Percentiles rank a stretch among this genome's conserved stretches.
Conservation (phyloP, 2,888 invertebrate genomes). For the Apantesis nais region DNA sequence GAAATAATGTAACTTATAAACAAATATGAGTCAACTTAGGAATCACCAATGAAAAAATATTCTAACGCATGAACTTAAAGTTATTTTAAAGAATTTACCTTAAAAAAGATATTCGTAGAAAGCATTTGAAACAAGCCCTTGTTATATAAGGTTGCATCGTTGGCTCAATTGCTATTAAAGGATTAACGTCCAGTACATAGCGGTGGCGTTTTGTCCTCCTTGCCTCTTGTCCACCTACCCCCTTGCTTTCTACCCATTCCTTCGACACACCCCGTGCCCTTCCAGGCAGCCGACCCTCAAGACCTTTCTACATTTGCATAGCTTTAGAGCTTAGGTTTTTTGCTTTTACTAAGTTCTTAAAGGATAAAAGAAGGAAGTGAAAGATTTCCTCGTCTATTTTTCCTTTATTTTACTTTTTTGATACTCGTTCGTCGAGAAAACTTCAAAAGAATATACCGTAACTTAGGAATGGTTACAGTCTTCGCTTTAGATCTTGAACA, state of each 20-base stretch:
- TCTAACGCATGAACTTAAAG: too few species aligned
- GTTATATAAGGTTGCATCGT: conserved; percentile 50
- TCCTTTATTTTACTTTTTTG: conserved; percentile 27
- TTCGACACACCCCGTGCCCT: conserved; percentile 43
- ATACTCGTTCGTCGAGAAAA: conserved; percentile 26
- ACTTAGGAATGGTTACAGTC: conserved; percentile 3
- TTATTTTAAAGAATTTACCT: background rate
- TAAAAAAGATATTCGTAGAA: background rate
- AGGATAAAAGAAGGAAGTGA: conserved; percentile 69
- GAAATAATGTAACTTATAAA: too few species aligned
- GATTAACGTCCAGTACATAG: conserved; percentile 80
- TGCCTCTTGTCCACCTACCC: conserved; percentile 74
- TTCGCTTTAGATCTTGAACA: background rate
- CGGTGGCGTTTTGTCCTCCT: conserved; percentile 78
- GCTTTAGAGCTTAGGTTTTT: conserved; percentile 81
- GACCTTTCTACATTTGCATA: conserved; percentile 84
- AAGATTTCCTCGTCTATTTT: conserved; percentile 53
- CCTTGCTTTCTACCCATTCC: conserved; percentile 36
- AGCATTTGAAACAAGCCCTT: conserved; percentile 27
- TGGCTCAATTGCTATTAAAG: conserved; percentile 81
- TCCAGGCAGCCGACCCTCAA: conserved; percentile 68
- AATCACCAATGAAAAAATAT: too few species aligned
- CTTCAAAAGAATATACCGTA: conserved; percentile 6
- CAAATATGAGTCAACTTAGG: too few species aligned
- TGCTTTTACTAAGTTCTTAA: conserved; percentile 73